Evolutionary conservation across 2,797 vertebrate genomes (phyloP).

Genomic region (Acipenser oxyrinchus): DNA sequence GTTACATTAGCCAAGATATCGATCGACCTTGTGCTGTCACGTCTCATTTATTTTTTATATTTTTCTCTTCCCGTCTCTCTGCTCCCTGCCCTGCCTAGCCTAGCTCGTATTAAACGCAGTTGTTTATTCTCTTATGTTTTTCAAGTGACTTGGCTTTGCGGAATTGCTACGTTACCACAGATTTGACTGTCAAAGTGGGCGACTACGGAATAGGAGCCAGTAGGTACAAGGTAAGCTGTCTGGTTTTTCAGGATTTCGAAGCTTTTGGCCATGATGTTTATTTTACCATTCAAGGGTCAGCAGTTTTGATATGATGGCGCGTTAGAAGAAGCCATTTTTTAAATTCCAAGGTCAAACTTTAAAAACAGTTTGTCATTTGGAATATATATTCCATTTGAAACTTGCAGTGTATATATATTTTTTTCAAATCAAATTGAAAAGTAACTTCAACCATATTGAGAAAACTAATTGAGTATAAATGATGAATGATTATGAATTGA

Average conservation of each 20-base stretch:
- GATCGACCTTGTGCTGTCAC: constrained; percentile 17
- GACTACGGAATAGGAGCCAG: constrained; percentile 90
- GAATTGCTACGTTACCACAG: constrained; percentile 90
- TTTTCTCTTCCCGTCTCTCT: too few species aligned
- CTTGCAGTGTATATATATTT: too few species aligned
- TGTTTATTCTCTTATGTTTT: constrained; percentile 20
- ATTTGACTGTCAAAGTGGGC: constrained; percentile 92
- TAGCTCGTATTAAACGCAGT: too few species aligned
- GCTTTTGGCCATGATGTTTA: constrained; percentile 17
- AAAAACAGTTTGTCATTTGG: too few species aligned
- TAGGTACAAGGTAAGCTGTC: constrained; percentile 77
- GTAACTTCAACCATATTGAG: too few species aligned
- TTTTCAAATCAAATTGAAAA: too few species aligned
- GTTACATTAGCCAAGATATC: constrained; percentile 36
- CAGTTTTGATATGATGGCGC: not conserved
- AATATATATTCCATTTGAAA: too few species aligned
- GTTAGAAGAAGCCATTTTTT: not conserved
- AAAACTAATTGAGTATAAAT: too few species aligned
- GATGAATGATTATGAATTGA: too few species aligned
- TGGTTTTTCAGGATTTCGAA: constrained; percentile 7
- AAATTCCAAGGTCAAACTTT: not conserved
- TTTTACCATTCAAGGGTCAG: not conserved
- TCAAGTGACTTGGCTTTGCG: constrained; percentile 84
- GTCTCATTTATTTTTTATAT: too few species aligned
- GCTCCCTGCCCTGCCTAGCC: too few species aligned